Percentiles rank a stretch among this genome's conserved stretches.
Evolutionary conservation across 2,113 vertebrate species (phyloP).

Genomic region (Mastomys natalensis): DNA sequence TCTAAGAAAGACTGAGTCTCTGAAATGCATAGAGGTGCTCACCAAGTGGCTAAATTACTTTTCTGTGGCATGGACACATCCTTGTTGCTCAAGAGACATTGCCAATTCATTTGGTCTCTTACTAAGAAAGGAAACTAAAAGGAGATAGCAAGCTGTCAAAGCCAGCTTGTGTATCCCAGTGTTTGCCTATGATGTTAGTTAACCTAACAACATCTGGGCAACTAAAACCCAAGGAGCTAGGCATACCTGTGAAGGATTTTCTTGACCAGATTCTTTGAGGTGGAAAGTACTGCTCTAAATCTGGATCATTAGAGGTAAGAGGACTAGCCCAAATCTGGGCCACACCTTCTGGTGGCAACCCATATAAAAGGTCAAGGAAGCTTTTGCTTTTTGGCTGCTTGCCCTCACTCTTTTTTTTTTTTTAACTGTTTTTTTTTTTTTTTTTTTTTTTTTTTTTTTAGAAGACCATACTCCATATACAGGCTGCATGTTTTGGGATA

Average conservation of each 20-base stretch:
- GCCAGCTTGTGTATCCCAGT: too few relatives aligned
- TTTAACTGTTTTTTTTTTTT: too few relatives aligned
- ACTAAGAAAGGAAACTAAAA: neutral
- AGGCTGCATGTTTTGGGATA: too few relatives aligned
- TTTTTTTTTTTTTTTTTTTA: too few relatives aligned
- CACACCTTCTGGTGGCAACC: neutral
- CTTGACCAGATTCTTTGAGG: neutral
- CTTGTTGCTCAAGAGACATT: neutral
- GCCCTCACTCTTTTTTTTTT: neutral
- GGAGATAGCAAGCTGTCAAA: neutral
- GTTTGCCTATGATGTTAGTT: neutral
- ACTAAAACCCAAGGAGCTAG: neutral
- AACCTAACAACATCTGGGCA: neutral
- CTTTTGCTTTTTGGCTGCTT: neutral
- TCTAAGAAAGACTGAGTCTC: neutral
- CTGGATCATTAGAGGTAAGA: neutral
- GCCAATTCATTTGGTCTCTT: neutral
- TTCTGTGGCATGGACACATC: neutral
- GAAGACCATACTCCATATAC: too few relatives aligned
- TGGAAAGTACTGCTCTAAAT: neutral
- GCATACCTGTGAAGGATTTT: neutral
- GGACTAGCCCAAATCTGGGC: neutral
- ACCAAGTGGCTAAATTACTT: neutral
- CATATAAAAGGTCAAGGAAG: neutral
- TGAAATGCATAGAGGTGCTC: neutral